Percentiles rank a stretch among this genome's conserved stretches.
These are phyloP conservation scores for Drosophila picticornis DNA, from an alignment of 2,888 invertebrate genomes.

Conservation along the genomic window DNA sequence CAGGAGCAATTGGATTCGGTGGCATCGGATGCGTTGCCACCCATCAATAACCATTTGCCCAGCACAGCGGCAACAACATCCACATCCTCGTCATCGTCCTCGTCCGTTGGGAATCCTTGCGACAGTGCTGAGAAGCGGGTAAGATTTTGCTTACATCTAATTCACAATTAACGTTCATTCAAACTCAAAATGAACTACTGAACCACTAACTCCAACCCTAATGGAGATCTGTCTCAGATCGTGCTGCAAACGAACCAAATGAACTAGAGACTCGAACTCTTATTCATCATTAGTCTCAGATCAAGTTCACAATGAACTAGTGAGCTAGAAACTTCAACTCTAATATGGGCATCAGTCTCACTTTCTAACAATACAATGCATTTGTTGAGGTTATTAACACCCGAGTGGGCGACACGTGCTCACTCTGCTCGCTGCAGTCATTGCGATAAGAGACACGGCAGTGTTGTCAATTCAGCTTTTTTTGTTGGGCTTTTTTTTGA, in stretches of 20 bases:
- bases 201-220: background rate
- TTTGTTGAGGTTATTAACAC: slow-evolving; percentile 51
- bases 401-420: slow-evolving; percentile 54
- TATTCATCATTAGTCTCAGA: background rate
- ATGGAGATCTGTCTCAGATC: slow-evolving; percentile 13
- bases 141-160: slow-evolving; percentile 53
- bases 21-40: slow-evolving; percentile 72
- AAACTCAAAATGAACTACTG: background rate
- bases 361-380: slow-evolving; percentile 17
- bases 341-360: slow-evolving; percentile 17
- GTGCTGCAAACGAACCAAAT: background rate
- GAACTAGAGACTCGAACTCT: background rate
- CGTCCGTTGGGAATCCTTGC: slow-evolving; percentile 84
- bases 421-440: slow-evolving; percentile 1
- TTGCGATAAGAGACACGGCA: slow-evolving; percentile 32
- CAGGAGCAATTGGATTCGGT: slow-evolving; percentile 84
- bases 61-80: slow-evolving; percentile 72
- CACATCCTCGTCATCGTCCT: slow-evolving; percentile 75
- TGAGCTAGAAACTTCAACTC: background rate
- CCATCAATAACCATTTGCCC: slow-evolving; percentile 65
- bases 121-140: slow-evolving; percentile 85
- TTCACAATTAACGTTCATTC: background rate
- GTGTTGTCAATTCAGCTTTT: background rate
- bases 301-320: background rate
- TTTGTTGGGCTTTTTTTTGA: background rate